Conservation (phyloP, 2,888 invertebrate species). For the Clepsis dumicolana region DNA sequence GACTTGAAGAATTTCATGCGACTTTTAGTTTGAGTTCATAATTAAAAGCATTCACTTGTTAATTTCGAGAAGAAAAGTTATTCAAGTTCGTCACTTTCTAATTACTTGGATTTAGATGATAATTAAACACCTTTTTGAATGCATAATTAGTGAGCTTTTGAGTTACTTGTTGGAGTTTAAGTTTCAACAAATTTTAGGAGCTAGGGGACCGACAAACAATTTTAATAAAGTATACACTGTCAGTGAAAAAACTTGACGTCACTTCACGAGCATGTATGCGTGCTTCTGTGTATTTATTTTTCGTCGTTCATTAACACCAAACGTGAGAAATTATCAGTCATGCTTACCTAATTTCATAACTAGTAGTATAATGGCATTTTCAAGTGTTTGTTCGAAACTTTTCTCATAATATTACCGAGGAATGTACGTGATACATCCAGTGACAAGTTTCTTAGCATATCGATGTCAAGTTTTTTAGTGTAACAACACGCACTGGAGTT, state of each 20-base stretch:
- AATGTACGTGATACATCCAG: slow-evolving; percentile 26
- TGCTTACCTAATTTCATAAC: not conserved
- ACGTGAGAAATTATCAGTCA: not conserved
- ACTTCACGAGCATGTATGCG: not conserved
- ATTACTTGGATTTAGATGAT: slow-evolving; percentile 39
- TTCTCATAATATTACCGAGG: not conserved
- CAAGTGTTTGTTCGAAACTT: slow-evolving; percentile 5
- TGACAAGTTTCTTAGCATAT: slow-evolving; percentile 22
- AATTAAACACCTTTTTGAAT: slow-evolving; percentile 36
- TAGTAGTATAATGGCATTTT: slow-evolving; percentile 1
- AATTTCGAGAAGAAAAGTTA: slow-evolving; percentile 31
- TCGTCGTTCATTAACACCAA: not conserved
- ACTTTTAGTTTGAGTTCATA: slow-evolving; percentile 33
- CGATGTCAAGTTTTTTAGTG: slow-evolving; percentile 26
- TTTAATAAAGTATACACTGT: not conserved
- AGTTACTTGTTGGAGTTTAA: slow-evolving; percentile 11
- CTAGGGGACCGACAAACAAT: not conserved
- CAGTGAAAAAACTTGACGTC: not conserved
- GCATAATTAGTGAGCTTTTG: slow-evolving; percentile 31
- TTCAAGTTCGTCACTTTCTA: slow-evolving; percentile 33
- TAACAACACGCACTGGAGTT: not conserved
- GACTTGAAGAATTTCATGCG: slow-evolving; percentile 26
- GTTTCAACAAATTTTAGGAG: not conserved
- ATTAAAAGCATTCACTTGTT: slow-evolving; percentile 33
- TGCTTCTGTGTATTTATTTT: not conserved